Conservation (phyloP, 92 coral and sea anemone genomes). For the Desmophyllum pertusum region DNA sequence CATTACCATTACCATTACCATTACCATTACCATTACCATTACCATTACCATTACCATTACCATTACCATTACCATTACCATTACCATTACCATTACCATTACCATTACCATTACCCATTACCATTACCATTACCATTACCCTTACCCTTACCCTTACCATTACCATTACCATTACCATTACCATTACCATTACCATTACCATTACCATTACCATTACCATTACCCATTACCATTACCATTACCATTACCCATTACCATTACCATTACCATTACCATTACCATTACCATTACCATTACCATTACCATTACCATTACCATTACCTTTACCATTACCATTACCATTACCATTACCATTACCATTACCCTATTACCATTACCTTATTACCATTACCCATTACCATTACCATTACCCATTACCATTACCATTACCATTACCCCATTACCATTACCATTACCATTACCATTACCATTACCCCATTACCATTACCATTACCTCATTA, state of each 20-base stretch:
- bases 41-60: background rate
- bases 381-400: background rate
- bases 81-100: background rate
- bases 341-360: background rate
- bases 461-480: background rate
- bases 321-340: background rate
- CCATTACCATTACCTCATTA: slow-evolving; percentile 19
- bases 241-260: background rate
- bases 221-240: background rate
- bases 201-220: background rate
- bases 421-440: background rate
- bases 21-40: background rate
- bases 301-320: background rate
- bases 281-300: background rate
- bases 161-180: background rate
- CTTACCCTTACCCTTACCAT: background rate
- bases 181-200: background rate
- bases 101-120: background rate
- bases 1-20: background rate
- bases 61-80: too few relatives aligned
- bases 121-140: background rate
- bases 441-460: background rate
- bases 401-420: background rate
- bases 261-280: background rate
- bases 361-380: background rate